phyloP scores from a whole-genome alignment of 2,888 invertebrate genomes.

The Platerodrilus igneus region DNA sequence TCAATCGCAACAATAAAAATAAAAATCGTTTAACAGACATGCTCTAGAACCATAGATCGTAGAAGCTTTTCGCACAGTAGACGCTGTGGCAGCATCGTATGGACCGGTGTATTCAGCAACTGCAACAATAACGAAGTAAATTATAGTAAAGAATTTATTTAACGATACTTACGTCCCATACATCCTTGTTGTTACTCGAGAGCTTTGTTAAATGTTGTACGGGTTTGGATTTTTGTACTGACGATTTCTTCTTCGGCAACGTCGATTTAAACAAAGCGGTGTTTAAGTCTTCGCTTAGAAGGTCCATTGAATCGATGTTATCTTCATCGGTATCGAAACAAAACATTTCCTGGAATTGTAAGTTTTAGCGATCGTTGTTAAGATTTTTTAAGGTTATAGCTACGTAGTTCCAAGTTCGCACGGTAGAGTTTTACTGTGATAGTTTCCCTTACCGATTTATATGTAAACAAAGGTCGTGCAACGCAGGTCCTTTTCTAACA shows the following conservation, averaged over 20 bases:
- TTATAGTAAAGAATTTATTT: background rate
- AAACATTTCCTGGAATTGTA: constrained; percentile 41
- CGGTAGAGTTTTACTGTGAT: no score
- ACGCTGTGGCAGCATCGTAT: constrained; percentile 42
- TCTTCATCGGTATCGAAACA: constrained; percentile 35
- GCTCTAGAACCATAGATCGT: constrained; percentile 37
- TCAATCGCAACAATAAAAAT: no score
- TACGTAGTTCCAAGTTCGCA: no score
- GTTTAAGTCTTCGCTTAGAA: constrained; percentile 22
- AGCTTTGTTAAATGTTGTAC: constrained; percentile 34
- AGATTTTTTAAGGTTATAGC: no score
- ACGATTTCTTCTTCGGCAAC: no score
- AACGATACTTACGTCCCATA: constrained; percentile 33
- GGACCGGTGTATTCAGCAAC: constrained; percentile 42
- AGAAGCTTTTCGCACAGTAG: constrained; percentile 37
- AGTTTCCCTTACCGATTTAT: no score
- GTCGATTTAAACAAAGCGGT: constrained; percentile 34
- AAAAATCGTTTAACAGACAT: constrained; percentile 15
- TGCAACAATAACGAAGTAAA: constrained; percentile 21
- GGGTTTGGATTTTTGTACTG: constrained; percentile 10
- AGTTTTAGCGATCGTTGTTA: no score
- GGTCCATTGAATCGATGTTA: constrained; percentile 20
- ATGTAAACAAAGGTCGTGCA: no score
- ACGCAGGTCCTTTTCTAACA: no score
- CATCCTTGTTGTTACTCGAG: constrained; percentile 30